Evolutionary conservation across 2,113 vertebrate species (phyloP), one percentile per base, ranked within the genome.

Genomic region (Archocentrus centrarchus): DNA sequence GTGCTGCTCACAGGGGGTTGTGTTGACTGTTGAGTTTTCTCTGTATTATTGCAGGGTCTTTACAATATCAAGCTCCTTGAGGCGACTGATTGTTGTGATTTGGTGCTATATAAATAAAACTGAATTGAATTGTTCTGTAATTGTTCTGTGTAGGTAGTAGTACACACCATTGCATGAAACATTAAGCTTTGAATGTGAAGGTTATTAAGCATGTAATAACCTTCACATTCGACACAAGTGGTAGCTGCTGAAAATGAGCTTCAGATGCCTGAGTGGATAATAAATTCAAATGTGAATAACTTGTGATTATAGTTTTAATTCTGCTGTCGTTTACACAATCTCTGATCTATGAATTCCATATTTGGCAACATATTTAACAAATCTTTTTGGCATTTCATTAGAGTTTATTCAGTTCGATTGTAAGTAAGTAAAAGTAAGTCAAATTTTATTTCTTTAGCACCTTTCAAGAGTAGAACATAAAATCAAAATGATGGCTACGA

Each of bases 351-450:
- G 30, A 41, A 50, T 20, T 47, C 27, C 41, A 70, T 1, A 44
- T 15, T 5, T 47, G 44, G 13, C 44, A 47, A 47, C 13, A 47
- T 47, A 47, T 50, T 50, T 0, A 70, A 70, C 41, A 0, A 0
- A 5, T 11, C 64, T 14, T 3, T 47, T 61, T 35, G 60, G 30
- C 30, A 11, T 61, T 47, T 18, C 44, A 47, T 30, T 2, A 3
- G 27, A 11, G 22, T 5, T 27, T 50, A 24, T 70, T 70, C 15
- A 70, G 50, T 20, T 9, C 2, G 2, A 14, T 50, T 68, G 27
- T 37, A 30, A 15, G 2, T 50, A 50, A 50, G 47, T 50, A 17
- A 50, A 47, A 18, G 39, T 47, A 44, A 66, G 63, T 15, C 24
- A 39, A 68, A 11, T 47, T 11, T 68, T 27, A 68, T 68, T 22